Conservation (phyloP, 2,888 invertebrate species). For the Cremastinae sp. region DNA sequence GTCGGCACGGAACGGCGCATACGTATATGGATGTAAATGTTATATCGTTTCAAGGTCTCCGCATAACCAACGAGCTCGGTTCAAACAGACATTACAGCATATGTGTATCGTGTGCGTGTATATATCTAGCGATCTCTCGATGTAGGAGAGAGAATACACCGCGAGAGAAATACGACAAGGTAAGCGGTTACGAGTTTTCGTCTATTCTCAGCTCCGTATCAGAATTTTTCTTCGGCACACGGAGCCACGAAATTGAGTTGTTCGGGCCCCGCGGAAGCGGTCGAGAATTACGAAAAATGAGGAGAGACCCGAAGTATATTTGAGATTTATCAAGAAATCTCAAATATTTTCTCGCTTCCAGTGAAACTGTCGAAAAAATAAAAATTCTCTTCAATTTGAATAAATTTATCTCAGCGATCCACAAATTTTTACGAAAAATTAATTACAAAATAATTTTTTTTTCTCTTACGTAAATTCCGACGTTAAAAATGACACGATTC, state of each 20-base stretch:
- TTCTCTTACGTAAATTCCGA: too few species aligned
- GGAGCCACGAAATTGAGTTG: conserved; percentile 23
- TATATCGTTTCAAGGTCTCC: conserved; percentile 33
- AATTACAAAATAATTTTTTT: too few species aligned
- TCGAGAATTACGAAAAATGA: conserved; percentile 17
- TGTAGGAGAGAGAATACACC: neutral
- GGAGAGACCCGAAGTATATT: conserved; percentile 8
- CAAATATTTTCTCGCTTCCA: conserved; percentile 1
- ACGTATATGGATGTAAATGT: neutral
- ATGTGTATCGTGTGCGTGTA: conserved; percentile 23
- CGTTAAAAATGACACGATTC: too few species aligned
- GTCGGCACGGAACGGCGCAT: neutral
- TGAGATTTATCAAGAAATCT: conserved; percentile 14
- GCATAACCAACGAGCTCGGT: conserved; percentile 31
- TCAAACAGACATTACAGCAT: conserved; percentile 38
- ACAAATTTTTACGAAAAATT: too few species aligned
- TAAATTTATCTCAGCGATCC: too few species aligned
- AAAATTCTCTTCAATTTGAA: conserved; percentile 23
- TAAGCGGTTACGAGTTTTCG: conserved; percentile 35
- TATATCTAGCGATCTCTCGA: conserved; percentile 35
- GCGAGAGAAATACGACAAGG: conserved; percentile 14
- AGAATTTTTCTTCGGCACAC: conserved; percentile 43
- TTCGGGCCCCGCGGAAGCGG: conserved; percentile 17
- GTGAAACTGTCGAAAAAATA: conserved; percentile 69
- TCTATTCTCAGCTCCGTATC: conserved; percentile 32